Evolutionary conservation across 64 coral and sea anemone genomes (phyloP), one percentile per base, ranked within the genome.

Genomic region (Anthopleura sola): DNA sequence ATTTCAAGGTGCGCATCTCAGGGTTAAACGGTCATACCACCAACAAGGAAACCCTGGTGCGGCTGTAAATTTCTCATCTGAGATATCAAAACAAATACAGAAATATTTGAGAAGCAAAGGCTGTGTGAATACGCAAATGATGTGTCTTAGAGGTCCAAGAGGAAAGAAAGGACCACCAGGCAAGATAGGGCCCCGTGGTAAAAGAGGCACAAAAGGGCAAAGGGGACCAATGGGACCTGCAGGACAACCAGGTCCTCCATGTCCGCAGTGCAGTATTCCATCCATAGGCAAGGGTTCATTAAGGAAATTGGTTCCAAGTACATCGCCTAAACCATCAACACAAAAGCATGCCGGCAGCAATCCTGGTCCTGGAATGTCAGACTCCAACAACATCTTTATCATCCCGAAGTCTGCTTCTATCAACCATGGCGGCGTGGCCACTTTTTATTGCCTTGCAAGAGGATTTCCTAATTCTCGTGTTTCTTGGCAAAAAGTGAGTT

Each of bases 391-490:
- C 16, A 23, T 58, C 55, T 58, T 58, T 21, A 58, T 77, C 32
- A 60, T 81, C 36, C 91, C 82, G 24, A 32, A 32, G 11, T 85
- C 91, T 20, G 40, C 57, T 15, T 62, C 77, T 20, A 75, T 86
- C 17, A 89, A 80, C 34, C n/a, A 93, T 36, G 69, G 75, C 47
- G 75, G 24, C n/a, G 26, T 71, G 26, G 91, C 83, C 3, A 64
- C 78, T 28, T 89, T 93, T 16, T 48, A 86, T 20, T 93, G 91
- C 28, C 14, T 60, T 64, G 86, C 68, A 44, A 83, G 47, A 71
- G 91, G 86, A 20, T 71, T 86, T 32, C 91, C 91, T 5, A 36
- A 54, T 19, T 81, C 86, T 6, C 55, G 66, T 8, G 2, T 93
- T 31, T 66, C 81, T 33, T 93, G 91, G 91, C 16, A 36, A 21